Evolutionary conservation across 1,140 invertebrate genomes (phyloP).

Genomic region (Forficula auricularia): DNA sequence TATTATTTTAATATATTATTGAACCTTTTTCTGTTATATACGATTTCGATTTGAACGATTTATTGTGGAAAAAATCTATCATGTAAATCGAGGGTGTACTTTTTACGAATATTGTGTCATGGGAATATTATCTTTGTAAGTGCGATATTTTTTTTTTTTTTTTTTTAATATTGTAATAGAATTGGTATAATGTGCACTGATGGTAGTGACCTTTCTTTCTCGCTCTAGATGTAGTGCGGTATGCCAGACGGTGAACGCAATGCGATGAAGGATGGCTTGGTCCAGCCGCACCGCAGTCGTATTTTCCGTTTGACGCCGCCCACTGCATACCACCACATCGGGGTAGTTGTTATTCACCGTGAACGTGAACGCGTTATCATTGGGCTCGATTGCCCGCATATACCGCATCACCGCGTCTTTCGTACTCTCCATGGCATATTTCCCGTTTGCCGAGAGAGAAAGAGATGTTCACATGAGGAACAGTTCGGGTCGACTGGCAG

Average conservation of each 20-base stretch:
- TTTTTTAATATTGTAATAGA: too few species aligned
- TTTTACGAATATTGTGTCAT: too few species aligned
- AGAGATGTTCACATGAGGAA: too few species aligned
- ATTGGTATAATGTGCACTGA: too few species aligned
- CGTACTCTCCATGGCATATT: neutral
- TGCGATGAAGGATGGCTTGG: slow-evolving; percentile 27
- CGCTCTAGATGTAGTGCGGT: slow-evolving; percentile 37
- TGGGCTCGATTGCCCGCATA: neutral
- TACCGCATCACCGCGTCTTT: neutral
- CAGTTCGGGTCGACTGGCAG: too few species aligned
- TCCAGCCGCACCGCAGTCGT: slow-evolving; percentile 9
- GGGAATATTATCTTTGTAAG: too few species aligned
- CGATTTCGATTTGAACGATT: too few species aligned
- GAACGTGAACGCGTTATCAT: neutral
- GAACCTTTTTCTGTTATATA: too few species aligned
- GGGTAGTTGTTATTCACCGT: neutral
- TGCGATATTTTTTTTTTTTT: too few species aligned
- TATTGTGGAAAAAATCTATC: too few species aligned
- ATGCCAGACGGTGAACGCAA: slow-evolving; percentile 42
- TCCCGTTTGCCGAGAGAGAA: neutral
- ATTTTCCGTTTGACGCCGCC: neutral
- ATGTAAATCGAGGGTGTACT: too few species aligned
- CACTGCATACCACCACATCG: neutral
- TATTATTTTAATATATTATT: too few species aligned
- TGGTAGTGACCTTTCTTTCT: slow-evolving; percentile 7